Percentiles rank a stretch among this genome's conserved stretches.
Evolutionary conservation across 2,888 invertebrate species (phyloP).

Genomic region (Escarpia spicata): DNA sequence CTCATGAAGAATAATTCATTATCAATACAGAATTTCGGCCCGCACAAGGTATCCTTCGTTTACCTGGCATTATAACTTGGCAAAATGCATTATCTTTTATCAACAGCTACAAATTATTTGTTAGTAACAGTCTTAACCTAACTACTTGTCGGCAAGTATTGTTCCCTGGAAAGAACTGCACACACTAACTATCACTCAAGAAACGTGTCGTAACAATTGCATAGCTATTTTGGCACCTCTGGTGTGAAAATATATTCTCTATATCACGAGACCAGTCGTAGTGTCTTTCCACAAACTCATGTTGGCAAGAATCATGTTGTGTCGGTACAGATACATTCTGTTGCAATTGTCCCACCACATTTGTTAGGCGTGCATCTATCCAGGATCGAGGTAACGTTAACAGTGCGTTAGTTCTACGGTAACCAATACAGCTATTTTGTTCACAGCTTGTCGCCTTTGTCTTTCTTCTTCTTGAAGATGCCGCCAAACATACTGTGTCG

Average conservation of each 20-base stretch:
- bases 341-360: neutral
- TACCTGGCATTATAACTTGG: neutral
- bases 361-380: neutral
- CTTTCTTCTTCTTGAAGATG: slow-evolving; percentile 38
- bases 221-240: neutral
- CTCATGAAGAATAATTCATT: neutral
- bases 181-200: neutral
- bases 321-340: neutral
- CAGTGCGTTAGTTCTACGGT: slow-evolving; percentile 7
- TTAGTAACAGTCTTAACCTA: neutral
- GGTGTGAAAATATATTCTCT: neutral
- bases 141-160: neutral
- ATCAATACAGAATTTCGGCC: neutral
- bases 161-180: neutral
- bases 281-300: neutral
- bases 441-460: slow-evolving; percentile 30
- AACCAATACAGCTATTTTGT: neutral
- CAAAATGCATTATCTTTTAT: neutral
- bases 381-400: slow-evolving; percentile 1
- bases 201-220: neutral
- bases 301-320: neutral
- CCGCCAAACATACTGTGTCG: slow-evolving; percentile 37
- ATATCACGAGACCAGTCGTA: neutral
- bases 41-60: neutral
- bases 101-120: neutral